A percentile compares a stretch with the other conserved stretches of the same genome.
Evolutionary conservation across 2,888 invertebrate genomes (phyloP).

Genomic region (Pseudococcus longispinus): DNA sequence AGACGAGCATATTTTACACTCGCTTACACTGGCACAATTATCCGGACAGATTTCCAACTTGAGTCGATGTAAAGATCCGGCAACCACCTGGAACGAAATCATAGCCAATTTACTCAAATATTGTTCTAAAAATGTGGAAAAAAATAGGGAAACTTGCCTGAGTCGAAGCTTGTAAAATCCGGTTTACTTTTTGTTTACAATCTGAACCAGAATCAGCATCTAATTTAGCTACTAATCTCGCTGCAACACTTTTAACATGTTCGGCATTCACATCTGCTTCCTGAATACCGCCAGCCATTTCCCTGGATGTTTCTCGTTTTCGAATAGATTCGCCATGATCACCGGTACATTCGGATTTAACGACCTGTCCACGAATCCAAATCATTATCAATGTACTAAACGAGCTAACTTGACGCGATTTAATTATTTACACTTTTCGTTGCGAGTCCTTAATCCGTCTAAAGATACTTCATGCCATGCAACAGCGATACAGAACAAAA

Average conservation of each 20-base stretch:
- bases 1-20: not conserved
- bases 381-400: not conserved
- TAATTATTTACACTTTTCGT: not conserved
- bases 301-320: not conserved
- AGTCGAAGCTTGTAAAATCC: not conserved
- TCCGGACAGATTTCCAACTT: slow-evolving; percentile 12
- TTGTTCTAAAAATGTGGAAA: not conserved
- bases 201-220: not conserved
- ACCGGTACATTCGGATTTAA: not conserved
- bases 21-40: not conserved
- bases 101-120: not conserved
- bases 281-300: not conserved
- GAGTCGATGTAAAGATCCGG: not conserved
- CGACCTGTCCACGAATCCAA: not conserved
- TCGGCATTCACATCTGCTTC: not conserved
- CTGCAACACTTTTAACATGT: not conserved
- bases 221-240: not conserved
- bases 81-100: not conserved
- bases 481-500: not conserved
- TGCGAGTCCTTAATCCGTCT: no score
- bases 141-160: not conserved
- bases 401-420: not conserved
- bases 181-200: not conserved
- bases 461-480: not conserved
- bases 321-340: not conserved